Percentiles rank a stretch among this genome's conserved stretches.
These are phyloP conservation scores for Rhaphigaster nebulosa DNA, from an alignment of 2,888 invertebrate species.

Conservation along the genomic window DNA sequence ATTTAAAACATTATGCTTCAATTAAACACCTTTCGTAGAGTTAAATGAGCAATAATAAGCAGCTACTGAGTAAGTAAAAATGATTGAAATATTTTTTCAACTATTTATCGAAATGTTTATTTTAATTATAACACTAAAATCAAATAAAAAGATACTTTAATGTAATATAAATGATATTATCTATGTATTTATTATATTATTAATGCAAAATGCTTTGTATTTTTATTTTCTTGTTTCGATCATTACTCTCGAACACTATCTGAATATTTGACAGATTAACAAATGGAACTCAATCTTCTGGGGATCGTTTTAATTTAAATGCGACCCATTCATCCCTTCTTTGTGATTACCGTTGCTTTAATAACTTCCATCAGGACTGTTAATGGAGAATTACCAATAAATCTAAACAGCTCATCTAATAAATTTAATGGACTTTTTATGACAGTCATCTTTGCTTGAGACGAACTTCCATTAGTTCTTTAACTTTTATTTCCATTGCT, in stretches of 20 bases:
- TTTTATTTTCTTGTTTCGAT: too few species aligned
- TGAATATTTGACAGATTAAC: not conserved
- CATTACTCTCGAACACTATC: not conserved
- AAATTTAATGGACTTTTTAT: constrained; percentile 29
- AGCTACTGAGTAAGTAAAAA: too few species aligned
- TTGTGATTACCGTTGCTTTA: not conserved
- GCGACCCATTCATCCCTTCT: not conserved
- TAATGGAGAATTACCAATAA: constrained; percentile 7
- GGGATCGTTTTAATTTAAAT: not conserved
- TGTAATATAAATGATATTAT: too few species aligned
- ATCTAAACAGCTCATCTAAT: constrained; percentile 2
- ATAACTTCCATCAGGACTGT: not conserved
- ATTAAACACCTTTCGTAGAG: too few species aligned
- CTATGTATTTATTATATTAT: too few species aligned
- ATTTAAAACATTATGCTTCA: too few species aligned
- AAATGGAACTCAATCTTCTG: not conserved
- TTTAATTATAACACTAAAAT: too few species aligned
- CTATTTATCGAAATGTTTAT: too few species aligned
- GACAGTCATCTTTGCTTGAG: not conserved
- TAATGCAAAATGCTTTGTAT: too few species aligned
- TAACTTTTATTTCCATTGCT: not conserved
- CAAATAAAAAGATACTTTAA: too few species aligned
- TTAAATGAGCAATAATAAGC: too few species aligned
- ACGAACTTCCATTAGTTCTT: not conserved
- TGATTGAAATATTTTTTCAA: too few species aligned